Conservation (phyloP, 1,140 invertebrate species). For the Macrobrachium nipponense region DNA sequence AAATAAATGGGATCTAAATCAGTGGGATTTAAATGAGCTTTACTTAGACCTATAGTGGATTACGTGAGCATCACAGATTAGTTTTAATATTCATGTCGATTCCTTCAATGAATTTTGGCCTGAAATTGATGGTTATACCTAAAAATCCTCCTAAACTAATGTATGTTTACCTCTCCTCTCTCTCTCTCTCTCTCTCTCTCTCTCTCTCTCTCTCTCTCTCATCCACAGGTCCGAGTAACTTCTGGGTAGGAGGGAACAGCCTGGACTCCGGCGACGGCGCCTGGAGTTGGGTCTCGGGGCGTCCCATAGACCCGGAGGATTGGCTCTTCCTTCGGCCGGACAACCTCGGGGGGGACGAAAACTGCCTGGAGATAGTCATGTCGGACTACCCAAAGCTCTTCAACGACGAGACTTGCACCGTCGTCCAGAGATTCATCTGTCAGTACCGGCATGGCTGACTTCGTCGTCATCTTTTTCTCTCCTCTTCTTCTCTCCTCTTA, state of each 20-base stretch:
- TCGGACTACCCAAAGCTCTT: slow-evolving; percentile 42
- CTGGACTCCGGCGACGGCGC: not conserved
- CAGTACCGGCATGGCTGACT: not conserved
- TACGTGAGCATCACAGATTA: too few species aligned
- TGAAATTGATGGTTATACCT: not conserved
- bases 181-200: not conserved
- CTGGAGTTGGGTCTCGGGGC: slow-evolving; percentile 43
- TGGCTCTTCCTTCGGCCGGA: slow-evolving; percentile 46
- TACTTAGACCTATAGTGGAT: too few species aligned
- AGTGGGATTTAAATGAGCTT: too few species aligned
- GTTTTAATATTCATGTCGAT: too few species aligned
- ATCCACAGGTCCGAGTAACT: slow-evolving; percentile 40
- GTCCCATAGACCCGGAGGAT: slow-evolving; percentile 22
- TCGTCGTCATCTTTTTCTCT: not conserved
- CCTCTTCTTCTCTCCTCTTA: too few species aligned
- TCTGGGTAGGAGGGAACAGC: slow-evolving; percentile 43
- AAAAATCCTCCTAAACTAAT: not conserved
- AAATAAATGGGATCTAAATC: too few species aligned
- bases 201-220: not conserved
- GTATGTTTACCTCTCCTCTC: too few species aligned
- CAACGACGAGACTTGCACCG: slow-evolving; percentile 46
- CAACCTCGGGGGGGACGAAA: slow-evolving; percentile 35
- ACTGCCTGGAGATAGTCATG: slow-evolving; percentile 51
- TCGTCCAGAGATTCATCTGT: slow-evolving; percentile 44
- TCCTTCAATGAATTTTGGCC: too few species aligned